A percentile compares a stretch with the other conserved stretches of the same genome.
Evolutionary conservation across 2,888 invertebrate species (phyloP).

Genomic region (Tinea pellionella): DNA sequence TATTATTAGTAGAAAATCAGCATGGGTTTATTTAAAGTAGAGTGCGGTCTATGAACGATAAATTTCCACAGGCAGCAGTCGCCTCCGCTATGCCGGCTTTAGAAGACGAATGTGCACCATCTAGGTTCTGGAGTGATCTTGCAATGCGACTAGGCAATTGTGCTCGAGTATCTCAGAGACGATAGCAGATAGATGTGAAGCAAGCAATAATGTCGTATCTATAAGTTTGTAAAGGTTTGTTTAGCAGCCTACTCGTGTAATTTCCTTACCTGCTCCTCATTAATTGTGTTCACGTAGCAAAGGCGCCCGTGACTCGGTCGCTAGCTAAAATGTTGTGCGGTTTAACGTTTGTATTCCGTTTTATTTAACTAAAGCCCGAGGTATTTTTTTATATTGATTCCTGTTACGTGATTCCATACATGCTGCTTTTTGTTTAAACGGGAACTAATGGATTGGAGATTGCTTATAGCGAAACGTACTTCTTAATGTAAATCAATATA

Average conservation of each 20-base stretch:
- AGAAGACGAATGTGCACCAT: too few relatives aligned
- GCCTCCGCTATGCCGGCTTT: too few relatives aligned
- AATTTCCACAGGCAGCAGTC: too few relatives aligned
- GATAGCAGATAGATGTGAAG: neutral
- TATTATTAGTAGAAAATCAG: too few relatives aligned
- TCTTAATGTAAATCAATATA: too few relatives aligned
- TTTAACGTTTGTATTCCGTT: neutral
- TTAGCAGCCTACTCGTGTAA: constrained; percentile 27
- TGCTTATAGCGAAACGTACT: too few relatives aligned
- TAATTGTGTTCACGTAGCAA: constrained; percentile 51
- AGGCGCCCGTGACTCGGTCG: constrained; percentile 28
- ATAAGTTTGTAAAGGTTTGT: constrained; percentile 12
- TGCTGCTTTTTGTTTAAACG: neutral
- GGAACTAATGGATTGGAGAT: neutral
- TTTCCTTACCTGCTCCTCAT: constrained; percentile 49
- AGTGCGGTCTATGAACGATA: too few relatives aligned
- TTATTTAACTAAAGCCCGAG: neutral
- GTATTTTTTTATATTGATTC: constrained; percentile 2
- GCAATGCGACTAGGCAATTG: too few relatives aligned
- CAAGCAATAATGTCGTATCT: too few relatives aligned
- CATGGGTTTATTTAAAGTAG: too few relatives aligned
- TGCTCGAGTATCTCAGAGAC: neutral
- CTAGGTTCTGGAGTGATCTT: too few relatives aligned
- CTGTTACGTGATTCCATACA: neutral
- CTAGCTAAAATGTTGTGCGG: constrained; percentile 8